Percentiles rank a stretch among this genome's conserved stretches.
These are phyloP conservation scores for Drosophila sturtevanti DNA, from an alignment of 1,140 invertebrate species.

Conservation along the genomic window DNA sequence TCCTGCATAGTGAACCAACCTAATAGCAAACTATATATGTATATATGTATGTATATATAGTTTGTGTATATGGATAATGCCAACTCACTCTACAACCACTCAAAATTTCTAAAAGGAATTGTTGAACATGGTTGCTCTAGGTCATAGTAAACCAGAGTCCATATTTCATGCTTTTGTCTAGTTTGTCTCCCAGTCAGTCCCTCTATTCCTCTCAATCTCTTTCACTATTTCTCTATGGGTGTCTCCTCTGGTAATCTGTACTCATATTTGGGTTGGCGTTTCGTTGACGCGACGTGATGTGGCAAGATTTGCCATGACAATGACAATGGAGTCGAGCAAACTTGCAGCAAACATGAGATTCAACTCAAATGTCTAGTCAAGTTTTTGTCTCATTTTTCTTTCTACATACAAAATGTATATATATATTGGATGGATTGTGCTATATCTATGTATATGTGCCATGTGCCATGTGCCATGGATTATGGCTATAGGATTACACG, in stretches of 20 bases:
- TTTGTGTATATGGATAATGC: background rate
- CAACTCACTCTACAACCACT: background rate
- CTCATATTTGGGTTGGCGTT: slow-evolving; percentile 60
- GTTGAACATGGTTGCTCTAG: slow-evolving; percentile 39
- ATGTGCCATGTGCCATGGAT: slow-evolving; percentile 43
- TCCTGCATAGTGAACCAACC: slow-evolving; percentile 29
- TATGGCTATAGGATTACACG: slow-evolving; percentile 50
- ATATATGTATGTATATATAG: background rate
- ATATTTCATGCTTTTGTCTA: slow-evolving; percentile 71
- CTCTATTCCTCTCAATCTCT: slow-evolving; percentile 1
- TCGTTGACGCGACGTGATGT: slow-evolving; percentile 69
- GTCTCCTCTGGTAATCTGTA: slow-evolving; percentile 34
- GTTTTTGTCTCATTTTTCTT: slow-evolving; percentile 22
- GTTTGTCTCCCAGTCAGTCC: slow-evolving; percentile 24
- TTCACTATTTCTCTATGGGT: slow-evolving; percentile 4
- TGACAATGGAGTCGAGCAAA: slow-evolving; percentile 53
- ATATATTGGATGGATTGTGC: no score
- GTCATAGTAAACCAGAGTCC: slow-evolving; percentile 34
- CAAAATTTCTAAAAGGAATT: slow-evolving; percentile 51
- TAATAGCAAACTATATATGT: slow-evolving; percentile 6
- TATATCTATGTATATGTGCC: background rate
- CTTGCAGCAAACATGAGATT: slow-evolving; percentile 34
- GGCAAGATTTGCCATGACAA: slow-evolving; percentile 63
- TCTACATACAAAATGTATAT: background rate
- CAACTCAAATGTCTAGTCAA: slow-evolving; percentile 46